A percentile compares a stretch with the other conserved stretches of the same genome.
phyloP scores from a whole-genome alignment of 2,888 invertebrate genomes.

The Sphaeridia pumilis region DNA sequence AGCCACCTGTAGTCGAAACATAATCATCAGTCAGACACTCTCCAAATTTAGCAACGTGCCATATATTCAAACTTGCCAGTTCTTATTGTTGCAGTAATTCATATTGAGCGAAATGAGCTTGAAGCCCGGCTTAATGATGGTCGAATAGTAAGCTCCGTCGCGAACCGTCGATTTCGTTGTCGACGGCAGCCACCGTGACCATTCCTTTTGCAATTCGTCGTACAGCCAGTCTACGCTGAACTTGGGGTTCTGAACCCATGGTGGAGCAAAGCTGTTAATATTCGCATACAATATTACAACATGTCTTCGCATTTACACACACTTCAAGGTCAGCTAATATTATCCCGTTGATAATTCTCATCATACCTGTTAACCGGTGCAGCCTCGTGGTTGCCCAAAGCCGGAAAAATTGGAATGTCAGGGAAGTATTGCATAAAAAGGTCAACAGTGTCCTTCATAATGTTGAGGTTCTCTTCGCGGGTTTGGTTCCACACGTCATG shows the following conservation, averaged over 20 bases:
- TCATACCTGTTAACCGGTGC: constrained; percentile 81
- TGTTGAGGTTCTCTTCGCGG: constrained; percentile 71
- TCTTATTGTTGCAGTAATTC: constrained; percentile 91
- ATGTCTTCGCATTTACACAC: neutral
- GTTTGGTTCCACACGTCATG: constrained; percentile 86
- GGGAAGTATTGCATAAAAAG: constrained; percentile 81
- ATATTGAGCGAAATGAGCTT: constrained; percentile 87
- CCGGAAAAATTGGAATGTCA: constrained; percentile 82
- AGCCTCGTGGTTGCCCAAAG: constrained; percentile 92
- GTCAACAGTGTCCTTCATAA: constrained; percentile 69
- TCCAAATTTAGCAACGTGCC: neutral
- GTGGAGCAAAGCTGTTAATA: constrained; percentile 56
- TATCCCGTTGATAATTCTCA: neutral
- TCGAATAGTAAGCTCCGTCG: constrained; percentile 82
- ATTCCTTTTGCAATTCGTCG: constrained; percentile 72
- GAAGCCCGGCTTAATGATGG: constrained; percentile 77
- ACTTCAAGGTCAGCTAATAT: constrained; percentile 4
- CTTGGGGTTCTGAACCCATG: constrained; percentile 63
- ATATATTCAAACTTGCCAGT: constrained; percentile 53
- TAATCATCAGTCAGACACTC: neutral
- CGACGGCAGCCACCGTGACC: constrained; percentile 82
- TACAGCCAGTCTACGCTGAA: constrained; percentile 85
- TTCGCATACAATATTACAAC: neutral
- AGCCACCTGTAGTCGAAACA: constrained; percentile 56
- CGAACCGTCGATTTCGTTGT: constrained; percentile 76